Evolutionary conservation across 2,113 vertebrate genomes (phyloP).

Genomic region (Rafetus swinhoei): DNA sequence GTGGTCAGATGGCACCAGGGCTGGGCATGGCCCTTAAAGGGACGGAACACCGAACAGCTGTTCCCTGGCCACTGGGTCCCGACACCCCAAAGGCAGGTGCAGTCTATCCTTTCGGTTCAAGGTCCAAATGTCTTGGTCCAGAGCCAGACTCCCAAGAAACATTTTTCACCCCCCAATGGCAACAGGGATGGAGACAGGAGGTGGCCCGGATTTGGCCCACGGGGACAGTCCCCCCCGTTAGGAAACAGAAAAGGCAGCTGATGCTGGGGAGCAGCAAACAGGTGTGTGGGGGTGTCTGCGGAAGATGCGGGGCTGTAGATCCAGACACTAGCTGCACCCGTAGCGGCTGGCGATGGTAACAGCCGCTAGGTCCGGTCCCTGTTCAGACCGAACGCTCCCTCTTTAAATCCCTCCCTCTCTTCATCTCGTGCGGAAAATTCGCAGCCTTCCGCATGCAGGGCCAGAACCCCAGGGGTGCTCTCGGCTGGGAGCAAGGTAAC

Average conservation of each 20-base stretch:
- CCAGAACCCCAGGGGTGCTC: neutral
- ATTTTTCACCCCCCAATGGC: too few species aligned
- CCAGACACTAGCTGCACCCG: neutral
- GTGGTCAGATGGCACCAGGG: neutral
- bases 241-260: neutral
- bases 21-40: neutral
- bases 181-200: too few species aligned
- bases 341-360: neutral
- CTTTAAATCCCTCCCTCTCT: neutral
- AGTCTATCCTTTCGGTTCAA: too few species aligned
- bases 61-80: neutral
- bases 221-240: accelerated
- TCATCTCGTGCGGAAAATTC: neutral
- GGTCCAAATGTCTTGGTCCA: too few species aligned
- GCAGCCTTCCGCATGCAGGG: neutral
- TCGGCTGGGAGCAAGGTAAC: neutral
- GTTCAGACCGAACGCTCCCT: neutral
- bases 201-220: too few species aligned
- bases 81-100: too few species aligned
- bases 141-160: too few species aligned
- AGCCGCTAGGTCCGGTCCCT: neutral
- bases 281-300: neutral
- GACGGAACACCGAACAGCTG: neutral
- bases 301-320: neutral
- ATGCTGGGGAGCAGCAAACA: neutral